Conservation (phyloP, 2,113 vertebrate genomes). For the Leucoraja erinaceus region DNA sequence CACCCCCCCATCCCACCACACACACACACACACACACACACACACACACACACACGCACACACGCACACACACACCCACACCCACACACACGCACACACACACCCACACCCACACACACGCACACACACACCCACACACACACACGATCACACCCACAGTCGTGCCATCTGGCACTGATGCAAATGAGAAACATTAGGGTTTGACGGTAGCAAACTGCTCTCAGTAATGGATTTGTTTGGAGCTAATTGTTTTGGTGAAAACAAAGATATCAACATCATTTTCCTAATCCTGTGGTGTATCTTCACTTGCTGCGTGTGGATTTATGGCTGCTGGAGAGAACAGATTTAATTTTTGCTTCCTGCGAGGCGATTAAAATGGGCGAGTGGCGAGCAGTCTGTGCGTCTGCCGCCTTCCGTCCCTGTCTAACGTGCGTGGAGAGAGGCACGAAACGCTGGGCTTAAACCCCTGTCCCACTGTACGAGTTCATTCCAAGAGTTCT, state of each 20-base stretch:
- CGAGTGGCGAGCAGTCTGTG: neutral
- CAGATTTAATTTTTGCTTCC: neutral
- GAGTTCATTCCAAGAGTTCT: no score
- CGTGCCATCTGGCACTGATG: conserved; percentile 1
- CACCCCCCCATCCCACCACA: no score
- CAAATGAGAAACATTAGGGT: conserved; percentile 4
- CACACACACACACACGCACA: no score
- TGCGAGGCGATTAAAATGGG: neutral
- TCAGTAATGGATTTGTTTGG: neutral
- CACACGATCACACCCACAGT: no score
- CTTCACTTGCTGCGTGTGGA: neutral
- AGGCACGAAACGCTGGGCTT: neutral
- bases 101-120: no score
- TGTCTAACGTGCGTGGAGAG: no score
- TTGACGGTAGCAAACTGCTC: neutral
- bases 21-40: no score
- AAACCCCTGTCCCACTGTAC: no score
- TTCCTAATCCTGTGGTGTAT: neutral
- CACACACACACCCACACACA: no score
- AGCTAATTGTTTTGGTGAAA: conserved; percentile 9
- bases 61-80: no score
- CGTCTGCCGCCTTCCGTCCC: neutral
- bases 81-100: no score
- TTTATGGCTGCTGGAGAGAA: neutral
- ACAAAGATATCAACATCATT: conserved; percentile 8